Evolutionary conservation across 2,113 vertebrate genomes (phyloP).

Genomic region (Arizona elegans): DNA sequence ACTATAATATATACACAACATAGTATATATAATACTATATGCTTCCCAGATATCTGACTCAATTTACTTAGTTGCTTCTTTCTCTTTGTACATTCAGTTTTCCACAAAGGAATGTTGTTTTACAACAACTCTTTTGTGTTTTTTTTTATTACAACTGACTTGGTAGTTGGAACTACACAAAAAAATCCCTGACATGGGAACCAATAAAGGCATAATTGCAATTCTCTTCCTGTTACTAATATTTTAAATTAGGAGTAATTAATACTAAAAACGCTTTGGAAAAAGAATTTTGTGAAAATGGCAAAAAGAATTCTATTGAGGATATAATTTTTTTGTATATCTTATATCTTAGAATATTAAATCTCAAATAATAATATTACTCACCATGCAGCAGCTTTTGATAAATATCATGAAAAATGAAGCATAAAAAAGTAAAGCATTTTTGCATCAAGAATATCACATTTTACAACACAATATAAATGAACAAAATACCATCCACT

Average conservation of each 20-base stretch:
- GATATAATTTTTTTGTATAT: not conserved
- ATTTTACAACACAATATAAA: slow-evolving; percentile 28
- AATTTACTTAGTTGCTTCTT: not conserved
- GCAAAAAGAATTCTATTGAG: not conserved
- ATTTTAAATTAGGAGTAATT: not conserved
- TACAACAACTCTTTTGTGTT: not conserved
- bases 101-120: not conserved
- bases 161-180: not conserved
- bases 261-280: not conserved
- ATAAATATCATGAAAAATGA: not conserved
- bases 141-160: fast-evolving
- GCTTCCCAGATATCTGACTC: not conserved
- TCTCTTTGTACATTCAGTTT: not conserved
- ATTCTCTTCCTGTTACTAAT: not conserved
- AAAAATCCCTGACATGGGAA: not conserved
- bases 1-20: not conserved
- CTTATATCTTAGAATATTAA: not conserved
- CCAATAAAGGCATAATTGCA: not conserved
- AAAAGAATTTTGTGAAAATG: not conserved
- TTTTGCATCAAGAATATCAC: not conserved
- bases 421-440: not conserved
- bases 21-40: not conserved
- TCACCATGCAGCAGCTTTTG: not conserved
- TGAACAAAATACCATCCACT: slow-evolving; percentile 9
- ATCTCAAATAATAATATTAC: not conserved